Percentiles rank a stretch among this genome's conserved stretches.
Evolutionary conservation across 2,888 invertebrate genomes (phyloP).

Genomic region (Brenthis daphne): DNA sequence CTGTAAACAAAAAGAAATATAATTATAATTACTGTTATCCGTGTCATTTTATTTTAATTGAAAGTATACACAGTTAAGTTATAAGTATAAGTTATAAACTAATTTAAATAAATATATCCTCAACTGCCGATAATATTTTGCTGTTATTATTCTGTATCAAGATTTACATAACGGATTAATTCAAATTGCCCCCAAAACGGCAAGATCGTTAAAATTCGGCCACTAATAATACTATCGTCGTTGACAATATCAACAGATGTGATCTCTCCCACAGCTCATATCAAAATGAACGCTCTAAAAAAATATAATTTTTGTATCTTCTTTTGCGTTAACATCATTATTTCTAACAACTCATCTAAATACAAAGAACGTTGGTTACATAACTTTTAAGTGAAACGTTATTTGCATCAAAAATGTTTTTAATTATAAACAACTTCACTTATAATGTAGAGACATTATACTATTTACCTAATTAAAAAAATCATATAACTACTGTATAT

Average conservation of each 20-base stretch:
- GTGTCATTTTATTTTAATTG: too few relatives aligned
- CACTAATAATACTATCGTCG: slow-evolving; percentile 48
- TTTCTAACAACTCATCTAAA: too few relatives aligned
- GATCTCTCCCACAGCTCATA: slow-evolving; percentile 52
- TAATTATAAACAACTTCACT: too few relatives aligned
- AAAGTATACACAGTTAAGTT: too few relatives aligned
- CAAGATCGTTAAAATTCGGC: slow-evolving; percentile 46
- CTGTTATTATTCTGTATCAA: neutral
- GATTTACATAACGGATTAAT: neutral
- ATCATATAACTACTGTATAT: too few relatives aligned
- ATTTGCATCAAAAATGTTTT: too few relatives aligned
- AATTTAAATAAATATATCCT: neutral
- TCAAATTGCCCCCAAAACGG: slow-evolving; percentile 43
- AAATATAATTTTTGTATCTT: neutral
- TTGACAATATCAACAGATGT: slow-evolving; percentile 52
- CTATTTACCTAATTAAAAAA: too few relatives aligned
- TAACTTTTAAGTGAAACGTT: too few relatives aligned
- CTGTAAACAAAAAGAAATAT: slow-evolving; percentile 43
- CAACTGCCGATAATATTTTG: neutral
- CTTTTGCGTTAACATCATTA: neutral
- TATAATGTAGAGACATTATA: too few relatives aligned
- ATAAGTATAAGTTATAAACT: neutral
- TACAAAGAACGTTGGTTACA: too few relatives aligned
- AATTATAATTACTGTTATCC: neutral
- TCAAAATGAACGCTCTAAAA: slow-evolving; percentile 13